These are phyloP conservation scores for Dryococelus australis DNA, from an alignment of 2,888 invertebrate genomes.

Conservation along the genomic window DNA sequence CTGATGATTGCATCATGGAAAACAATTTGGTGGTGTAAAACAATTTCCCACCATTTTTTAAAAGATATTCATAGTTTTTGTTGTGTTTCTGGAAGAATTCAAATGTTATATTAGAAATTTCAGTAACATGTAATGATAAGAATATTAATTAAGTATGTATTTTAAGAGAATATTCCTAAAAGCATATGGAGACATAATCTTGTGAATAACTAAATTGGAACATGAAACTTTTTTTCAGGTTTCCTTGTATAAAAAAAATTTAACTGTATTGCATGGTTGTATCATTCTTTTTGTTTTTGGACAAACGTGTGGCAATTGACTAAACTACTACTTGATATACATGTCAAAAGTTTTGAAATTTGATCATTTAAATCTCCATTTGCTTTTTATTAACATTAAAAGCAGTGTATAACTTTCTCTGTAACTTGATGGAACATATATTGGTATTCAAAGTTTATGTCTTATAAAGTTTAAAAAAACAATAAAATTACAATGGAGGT, in stretches of 20 bases:
- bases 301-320: conserved; percentile 20
- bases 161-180: conserved; percentile 30
- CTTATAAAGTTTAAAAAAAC: conserved; percentile 31
- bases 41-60: conserved; percentile 13
- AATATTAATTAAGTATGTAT: conserved; percentile 23
- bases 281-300: conserved; percentile 21
- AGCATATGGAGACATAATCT: conserved; percentile 43
- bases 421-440: conserved; percentile 39
- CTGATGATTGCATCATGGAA: conserved; percentile 33
- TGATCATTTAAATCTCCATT: conserved; percentile 40
- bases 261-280: conserved; percentile 19
- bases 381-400: conserved; percentile 41
- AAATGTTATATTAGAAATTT: conserved; percentile 41
- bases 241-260: neutral
- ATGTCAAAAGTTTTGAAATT: conserved; percentile 28
- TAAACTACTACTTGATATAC: neutral
- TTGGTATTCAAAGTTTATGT: conserved; percentile 40
- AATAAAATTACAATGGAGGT: conserved; percentile 35
- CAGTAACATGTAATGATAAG: conserved; percentile 35
- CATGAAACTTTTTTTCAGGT: conserved; percentile 11
- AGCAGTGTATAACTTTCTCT: conserved; percentile 41
- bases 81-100: conserved; percentile 41
- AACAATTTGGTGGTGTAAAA: conserved; percentile 21
- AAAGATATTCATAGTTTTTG: conserved; percentile 34
- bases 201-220: conserved; percentile 26